Base-by-base conservation (phyloP, 2,888 invertebrate genomes). In the Chloromyia formosa region DNA sequence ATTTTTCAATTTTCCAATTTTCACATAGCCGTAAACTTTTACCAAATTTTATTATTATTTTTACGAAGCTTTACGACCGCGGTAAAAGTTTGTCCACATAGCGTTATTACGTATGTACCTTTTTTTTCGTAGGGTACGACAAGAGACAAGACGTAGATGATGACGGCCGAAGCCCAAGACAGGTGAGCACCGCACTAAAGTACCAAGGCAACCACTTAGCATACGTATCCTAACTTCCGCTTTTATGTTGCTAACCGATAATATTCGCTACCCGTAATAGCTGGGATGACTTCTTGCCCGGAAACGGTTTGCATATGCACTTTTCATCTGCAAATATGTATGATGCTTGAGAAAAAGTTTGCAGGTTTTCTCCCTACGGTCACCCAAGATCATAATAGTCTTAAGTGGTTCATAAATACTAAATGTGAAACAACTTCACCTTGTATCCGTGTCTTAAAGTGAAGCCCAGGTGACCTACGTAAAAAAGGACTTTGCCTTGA, bases 341-440 rank as follows among this genome's bases (percentile, higher is more conserved):
- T 22, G 27, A 35, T 35, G 27, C 4, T 9, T 18, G 10, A 16
- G 68, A 22, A 10, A 56, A 71, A 71, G 20, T 71, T 66, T 20
- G 4, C 49, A 1, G 1, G 35, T 14, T 20, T 45, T 66, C 22
- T 49, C 35, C 10, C 35, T 20, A 18, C n/a, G 22, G 23, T 18
- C 10, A 68, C 49, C 35, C 18, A 20, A 35, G 56, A 27, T 20
- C 56, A 58, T 56, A 71, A 71, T 71, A 71, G 75, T 62, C 74
- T 62, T 73, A 74, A 75, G 75, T 75, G 73, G 73, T 75, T 75
- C 75, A 75, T 75, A 75, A 75, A 75, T 75, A 75, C 73, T 69
- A 73, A 75, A 74, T 72, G 74, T 61, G 49, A 68, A 56, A 71
- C 40, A 71, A 58, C 40, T 40, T 16, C 22, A 20, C 56, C 58